Evolutionary conservation across 2,797 vertebrate genomes (phyloP), one percentile per base, ranked within the genome.

Genomic region (Orientallactaga sibirica): DNA sequence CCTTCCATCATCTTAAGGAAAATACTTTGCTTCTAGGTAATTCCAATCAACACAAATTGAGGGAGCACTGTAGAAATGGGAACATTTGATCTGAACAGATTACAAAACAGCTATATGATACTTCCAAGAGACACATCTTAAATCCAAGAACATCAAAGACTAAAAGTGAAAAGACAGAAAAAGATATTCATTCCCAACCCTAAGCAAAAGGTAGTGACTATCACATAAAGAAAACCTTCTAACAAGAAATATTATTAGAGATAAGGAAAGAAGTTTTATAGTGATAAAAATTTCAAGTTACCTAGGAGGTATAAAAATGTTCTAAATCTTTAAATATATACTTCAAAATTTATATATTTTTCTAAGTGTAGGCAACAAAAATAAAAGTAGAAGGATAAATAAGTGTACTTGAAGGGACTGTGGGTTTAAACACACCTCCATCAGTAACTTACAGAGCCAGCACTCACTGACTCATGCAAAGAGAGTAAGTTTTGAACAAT

Each of bases 291-390:
- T 33, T 83, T 80, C 66, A 61, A 37, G 9, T 61, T 87, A 19
- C 4, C 19, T 58, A 20, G 5, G 66, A 78, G 52, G 48, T 82
- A 86, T 14, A 61, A 22, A 58, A 55, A 68, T 55, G 68, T 14
- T 62, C 10, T 83, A 74, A 43, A 88, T 67, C 22, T 64, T 79
- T 75, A 88, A 84, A 41, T 41, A 79, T 62, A 74, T 9, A 61
- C 33, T 27, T 55, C 8, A n/a, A 92, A 64, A 73, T 83, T 25
- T 86, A 18, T 61, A n/a, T 43, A 33, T 70, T 71, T 19, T 76
- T 77, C 64, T 78, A 86, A 79, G n/a, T 81, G 55, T 8, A 79
- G 15, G 73, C 25, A 79, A n/a, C 43, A 83, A 93, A 89, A 78
- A 41, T 29, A 66, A 48, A 33, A 33, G 43, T n/a, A 83, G 19